phyloP scores from a whole-genome alignment of 2,113 vertebrate genomes.

The Trinectes maculatus region DNA sequence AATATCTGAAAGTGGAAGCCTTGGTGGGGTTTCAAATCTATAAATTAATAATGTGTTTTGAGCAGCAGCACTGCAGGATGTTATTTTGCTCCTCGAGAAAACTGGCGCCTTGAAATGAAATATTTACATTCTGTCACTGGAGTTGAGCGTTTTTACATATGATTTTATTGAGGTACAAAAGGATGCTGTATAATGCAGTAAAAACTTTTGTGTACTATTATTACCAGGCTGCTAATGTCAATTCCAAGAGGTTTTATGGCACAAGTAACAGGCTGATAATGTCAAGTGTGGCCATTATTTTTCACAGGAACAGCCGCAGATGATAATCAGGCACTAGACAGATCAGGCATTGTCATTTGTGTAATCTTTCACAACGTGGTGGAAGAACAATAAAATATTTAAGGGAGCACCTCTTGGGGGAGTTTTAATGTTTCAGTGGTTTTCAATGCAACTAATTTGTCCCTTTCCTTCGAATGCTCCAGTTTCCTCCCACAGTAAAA shows the following conservation, averaged over 20 bases:
- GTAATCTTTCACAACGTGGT: constrained; percentile 38
- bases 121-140: constrained; percentile 79
- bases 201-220: constrained; percentile 8
- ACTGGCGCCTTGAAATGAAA: constrained; percentile 76
- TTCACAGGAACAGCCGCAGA: constrained; percentile 23
- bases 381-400: constrained; percentile 44
- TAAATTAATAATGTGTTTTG: constrained; percentile 83
- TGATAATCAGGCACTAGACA: constrained; percentile 23
- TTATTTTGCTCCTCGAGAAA: constrained; percentile 69
- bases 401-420: constrained; percentile 28
- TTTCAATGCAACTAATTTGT: constrained; percentile 43
- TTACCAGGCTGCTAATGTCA: constrained; percentile 10
- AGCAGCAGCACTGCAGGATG: constrained; percentile 70
- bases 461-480: constrained; percentile 12
- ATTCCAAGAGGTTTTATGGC: too few species aligned
- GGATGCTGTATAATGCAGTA: constrained; percentile 10
- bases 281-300: constrained; percentile 19
- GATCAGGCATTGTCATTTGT: constrained; percentile 29
- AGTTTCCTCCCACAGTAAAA: constrained; percentile 28
- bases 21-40: constrained; percentile 72
- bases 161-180: constrained; percentile 51
- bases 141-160: constrained; percentile 63
- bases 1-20: constrained; percentile 73
- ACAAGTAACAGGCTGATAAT: constrained; percentile 5
- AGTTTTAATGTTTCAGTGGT: constrained; percentile 18